Evolutionary conservation across 1,140 invertebrate species (phyloP), one percentile per base, ranked within the genome.

Genomic region (Capitella teleta): DNA sequence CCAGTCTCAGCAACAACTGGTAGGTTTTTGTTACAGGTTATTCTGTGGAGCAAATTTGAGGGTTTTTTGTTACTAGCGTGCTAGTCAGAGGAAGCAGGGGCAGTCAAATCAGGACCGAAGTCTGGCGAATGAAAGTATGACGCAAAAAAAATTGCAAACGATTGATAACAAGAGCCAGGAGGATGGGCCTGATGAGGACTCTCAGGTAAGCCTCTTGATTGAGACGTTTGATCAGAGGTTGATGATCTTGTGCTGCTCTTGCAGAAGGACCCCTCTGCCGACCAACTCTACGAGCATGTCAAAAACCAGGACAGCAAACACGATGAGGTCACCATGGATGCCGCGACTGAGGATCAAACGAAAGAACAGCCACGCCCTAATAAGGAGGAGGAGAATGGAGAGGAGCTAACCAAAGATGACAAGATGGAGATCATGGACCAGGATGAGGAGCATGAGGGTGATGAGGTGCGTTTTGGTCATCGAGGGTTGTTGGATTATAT

Each of bases 281-380:
- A 14, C 3, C 23, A 44, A 16, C 21, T 44, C 16, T 44, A 44
- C 1, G 42, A 44, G 28, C 42, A 44, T 24, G 25, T 44, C 8
- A 44, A 84, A 57, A 80, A 89, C 56, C 78, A 85, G 0, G 81
- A 84, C 50, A 79, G 81, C 25, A 56, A 71, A 6, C 55, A 64
- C 45, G 76, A 79, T 57, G 62, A 70, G 8, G 72, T 78, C 54
- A 76, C 75, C 18, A 58, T 80, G 47, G 80, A 82, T 66, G 73
- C 74, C 12, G 79, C 79, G 18, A 79, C 77, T 2, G 63, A 73
- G 65, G 87, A 94, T 60, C 88, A 95, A 73, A 81, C 83, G 1
- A 78, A 84, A 51, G 78, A 84, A 47, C 80, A 85, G 59, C 78
- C 80, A 54, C 76, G 81, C 1, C 71, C 80, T 14, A 79, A 57